phyloP scores from a whole-genome alignment of 1,140 invertebrate species.

The Goniozus legneri region DNA sequence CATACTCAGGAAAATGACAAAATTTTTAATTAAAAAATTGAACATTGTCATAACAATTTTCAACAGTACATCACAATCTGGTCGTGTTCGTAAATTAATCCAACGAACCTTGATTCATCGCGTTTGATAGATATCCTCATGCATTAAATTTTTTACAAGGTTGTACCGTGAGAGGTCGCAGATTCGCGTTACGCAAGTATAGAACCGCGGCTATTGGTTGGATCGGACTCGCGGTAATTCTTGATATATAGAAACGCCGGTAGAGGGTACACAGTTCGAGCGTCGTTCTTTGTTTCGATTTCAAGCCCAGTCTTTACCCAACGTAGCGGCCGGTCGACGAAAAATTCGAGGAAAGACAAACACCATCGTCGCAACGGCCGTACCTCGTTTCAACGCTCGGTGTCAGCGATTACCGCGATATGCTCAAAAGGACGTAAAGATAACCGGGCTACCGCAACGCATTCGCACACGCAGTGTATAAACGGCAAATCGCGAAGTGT shows the following conservation, averaged over 20 bases:
- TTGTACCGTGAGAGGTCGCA: too few species aligned
- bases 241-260: conserved; percentile 7
- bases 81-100: too few species aligned
- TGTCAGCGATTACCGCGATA: conserved; percentile 11
- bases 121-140: too few species aligned
- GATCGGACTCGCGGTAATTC: too few species aligned
- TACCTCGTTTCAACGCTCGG: conserved; percentile 12
- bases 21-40: too few species aligned
- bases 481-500: conserved; percentile 10
- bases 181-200: too few species aligned
- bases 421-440: conserved; percentile 19
- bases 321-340: conserved; percentile 38
- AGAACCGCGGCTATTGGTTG: too few species aligned
- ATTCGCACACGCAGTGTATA: conserved; percentile 10
- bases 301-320: conserved; percentile 47
- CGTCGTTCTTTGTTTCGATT: conserved; percentile 55
- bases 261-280: conserved; percentile 29
- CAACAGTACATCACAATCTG: too few species aligned
- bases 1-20: too few species aligned
- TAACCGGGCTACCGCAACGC: conserved; percentile 11
- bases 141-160: too few species aligned
- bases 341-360: conserved; percentile 21
- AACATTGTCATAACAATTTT: too few species aligned
- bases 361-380: conserved; percentile 5
- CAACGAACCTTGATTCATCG: too few species aligned